Evolutionary conservation across 2,888 invertebrate species (phyloP), one percentile per base, ranked within the genome.

Genomic region (Neoitamus cyanurus): DNA sequence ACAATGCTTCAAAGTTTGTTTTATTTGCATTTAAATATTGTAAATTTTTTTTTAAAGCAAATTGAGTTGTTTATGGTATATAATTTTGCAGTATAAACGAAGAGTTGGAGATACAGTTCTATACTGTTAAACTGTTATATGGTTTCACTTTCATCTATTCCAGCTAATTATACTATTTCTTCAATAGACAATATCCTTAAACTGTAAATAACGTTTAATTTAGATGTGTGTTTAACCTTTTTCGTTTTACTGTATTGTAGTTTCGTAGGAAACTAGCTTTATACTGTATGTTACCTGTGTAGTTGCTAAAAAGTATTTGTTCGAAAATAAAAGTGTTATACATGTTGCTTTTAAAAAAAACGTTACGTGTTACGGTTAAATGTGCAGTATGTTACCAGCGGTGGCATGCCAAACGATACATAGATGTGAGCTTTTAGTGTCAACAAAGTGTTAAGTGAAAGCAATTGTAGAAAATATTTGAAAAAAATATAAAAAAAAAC

Each of bases 371-470:
- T 34, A 25, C n/a, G 31, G 31, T 30, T 34, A 72, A 72, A 30
- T 30, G 72, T 58, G 20, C 13, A 11, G 13, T 37, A 37, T 2
- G 13, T 11, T 15, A 25, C 7, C 20, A 58, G 58, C 13, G 20
- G 36, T 36, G 58, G 80, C 48, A 58, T 80, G 58, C 34, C 48
- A 58, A 68, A 80, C 31, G 20, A 68, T 34, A n/a, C 58, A 6
- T 58, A 15, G 30, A 68, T 68, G 20, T 58, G 68, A 20, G 80
- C 80, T 80, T 80, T 80, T 15, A 80, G 42, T 80, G 80, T 80
- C 31, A 20, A 5, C 31, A 34, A 68, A 80, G 15, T 31, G 68
- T 31, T 9, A 68, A 58, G 25, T 30, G 68, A 82, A 69, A 36
- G 25, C 36, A 34, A 82, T 7, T n/a, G 20, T n/a, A 36, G 13